Conservation (phyloP, 64 coral and sea anemone genomes). For the Dendronephthya gigantea region DNA sequence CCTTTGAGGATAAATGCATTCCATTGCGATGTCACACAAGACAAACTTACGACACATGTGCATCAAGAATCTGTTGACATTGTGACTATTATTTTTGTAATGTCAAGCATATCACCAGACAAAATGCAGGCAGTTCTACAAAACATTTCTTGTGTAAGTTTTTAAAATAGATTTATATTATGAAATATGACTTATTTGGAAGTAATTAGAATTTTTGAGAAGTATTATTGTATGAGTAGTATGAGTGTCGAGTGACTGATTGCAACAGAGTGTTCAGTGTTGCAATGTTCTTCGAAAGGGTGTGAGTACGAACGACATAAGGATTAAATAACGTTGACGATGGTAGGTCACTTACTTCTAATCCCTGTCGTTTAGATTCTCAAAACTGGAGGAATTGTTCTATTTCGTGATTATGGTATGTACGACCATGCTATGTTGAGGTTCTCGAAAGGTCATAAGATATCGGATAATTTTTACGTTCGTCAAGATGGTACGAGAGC, state of each 20-base stretch:
- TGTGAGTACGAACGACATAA: not conserved
- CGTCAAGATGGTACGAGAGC: slow-evolving; percentile 95
- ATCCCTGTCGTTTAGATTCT: slow-evolving; percentile 46
- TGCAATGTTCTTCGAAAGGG: too few relatives aligned
- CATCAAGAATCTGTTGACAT: slow-evolving; percentile 58
- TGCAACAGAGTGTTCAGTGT: too few relatives aligned
- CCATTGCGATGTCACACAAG: slow-evolving; percentile 63
- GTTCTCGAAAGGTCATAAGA: slow-evolving; percentile 77
- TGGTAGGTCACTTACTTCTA: not conserved
- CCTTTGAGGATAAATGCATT: slow-evolving; percentile 70
- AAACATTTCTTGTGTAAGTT: slow-evolving; percentile 61
- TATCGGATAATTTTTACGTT: slow-evolving; percentile 83
- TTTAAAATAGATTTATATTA: too few relatives aligned
- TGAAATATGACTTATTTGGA: too few relatives aligned
- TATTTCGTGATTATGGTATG: slow-evolving; percentile 94
- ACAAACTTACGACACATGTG: slow-evolving; percentile 55
- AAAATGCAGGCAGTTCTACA: slow-evolving; percentile 75
- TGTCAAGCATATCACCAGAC: slow-evolving; percentile 72
- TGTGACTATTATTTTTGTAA: slow-evolving; percentile 87
- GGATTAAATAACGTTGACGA: not conserved
- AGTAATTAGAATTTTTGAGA: too few relatives aligned
- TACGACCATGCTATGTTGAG: slow-evolving; percentile 99
- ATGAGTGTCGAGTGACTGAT: too few relatives aligned
- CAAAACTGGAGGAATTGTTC: slow-evolving; percentile 65
- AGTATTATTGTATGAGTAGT: too few relatives aligned